Evolutionary conservation across 2,113 vertebrate genomes (phyloP), one percentile per base, ranked within the genome.

Genomic region (Rostratula benghalensis): DNA sequence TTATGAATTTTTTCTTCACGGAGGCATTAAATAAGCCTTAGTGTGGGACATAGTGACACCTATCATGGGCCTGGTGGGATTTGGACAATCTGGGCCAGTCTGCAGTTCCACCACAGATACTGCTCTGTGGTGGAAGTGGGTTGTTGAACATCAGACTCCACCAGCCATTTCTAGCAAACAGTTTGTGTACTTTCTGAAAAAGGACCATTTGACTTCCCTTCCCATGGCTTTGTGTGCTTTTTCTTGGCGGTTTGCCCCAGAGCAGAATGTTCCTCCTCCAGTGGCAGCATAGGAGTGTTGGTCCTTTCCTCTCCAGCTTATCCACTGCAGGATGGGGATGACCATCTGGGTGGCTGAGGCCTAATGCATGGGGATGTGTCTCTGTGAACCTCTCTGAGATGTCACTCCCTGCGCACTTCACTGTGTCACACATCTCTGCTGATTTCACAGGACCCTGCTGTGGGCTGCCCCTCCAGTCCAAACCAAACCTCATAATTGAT

Each of bases 401-500:
- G 12, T 28, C 7, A 13, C 83, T 78, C 39, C 61, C 53, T 1
- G 2, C 4, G 0, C 3, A 3, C 56, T 69, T 69, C 4, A 5
- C 91, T 83, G 61, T 74, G 57, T 57, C 90, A 73, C 73, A 33
- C 63, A 97, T 88, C 80, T 90, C 83, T 80, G 92, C 69, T 93
- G 93, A 93, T 96, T 94, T 95, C 93, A 92, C 57, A 76, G 94
- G 76, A 92, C 80, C 87, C 75, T 46, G 54, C 77, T 93, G 79
- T 90, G 97, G 96, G 96, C 96, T 95, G 80, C 87, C 79, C 87
- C 94, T 87, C 69, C 10, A 7, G 93, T 93, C 63, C 93, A 97
- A 97, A 83, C 95, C 94, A 80, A 96, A 87, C 95, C 88, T 96
- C 89, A 86, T 98, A 98, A 98, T 81, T 97, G 94, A 96, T 91